Evolutionary conservation across 23 tunicate species (phyloP).

Genomic region (Ascidia mentula): DNA sequence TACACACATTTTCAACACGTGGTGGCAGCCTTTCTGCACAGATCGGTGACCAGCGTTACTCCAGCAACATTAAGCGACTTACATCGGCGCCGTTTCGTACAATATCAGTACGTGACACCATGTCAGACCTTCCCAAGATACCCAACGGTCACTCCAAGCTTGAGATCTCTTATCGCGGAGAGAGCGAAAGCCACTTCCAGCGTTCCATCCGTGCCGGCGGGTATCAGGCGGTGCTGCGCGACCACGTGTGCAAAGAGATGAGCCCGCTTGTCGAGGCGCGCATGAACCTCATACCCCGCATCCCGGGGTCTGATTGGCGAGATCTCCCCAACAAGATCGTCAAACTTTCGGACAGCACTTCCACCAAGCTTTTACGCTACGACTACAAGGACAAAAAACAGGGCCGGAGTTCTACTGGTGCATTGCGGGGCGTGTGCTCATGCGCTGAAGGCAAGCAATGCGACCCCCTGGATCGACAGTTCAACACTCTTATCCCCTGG

Average conservation of each 20-base stretch:
- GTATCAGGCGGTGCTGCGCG: conserved; percentile 56
- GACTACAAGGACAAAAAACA: conserved; percentile 73
- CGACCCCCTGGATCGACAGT: conserved; percentile 82
- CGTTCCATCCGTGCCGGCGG: conserved; percentile 56
- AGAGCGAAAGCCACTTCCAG: conserved; percentile 70
- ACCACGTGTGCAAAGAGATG: conserved; percentile 84
- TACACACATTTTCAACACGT: conserved; percentile 70
- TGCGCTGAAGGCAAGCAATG: conserved; percentile 67
- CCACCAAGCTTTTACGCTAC: conserved; percentile 58
- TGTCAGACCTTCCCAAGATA: conserved; percentile 87
- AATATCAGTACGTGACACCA: conserved; percentile 82
- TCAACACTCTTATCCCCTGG: conserved; percentile 83
- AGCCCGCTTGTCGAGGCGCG: conserved; percentile 73
- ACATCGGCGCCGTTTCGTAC: conserved; percentile 79
- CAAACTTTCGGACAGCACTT: conserved; percentile 68
- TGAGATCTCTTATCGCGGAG: conserved; percentile 52
- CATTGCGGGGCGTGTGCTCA: conserved; percentile 72
- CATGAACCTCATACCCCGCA: conserved; percentile 60
- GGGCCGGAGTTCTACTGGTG: conserved; percentile 75
- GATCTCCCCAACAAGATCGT: conserved; percentile 76
- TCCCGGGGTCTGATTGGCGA: conserved; percentile 92
- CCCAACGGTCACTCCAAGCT: conserved; percentile 72
- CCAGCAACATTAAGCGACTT: conserved; percentile 50
- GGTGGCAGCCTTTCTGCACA: conserved; percentile 65
- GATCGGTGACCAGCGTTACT: conserved; percentile 60